Conservation (phyloP, 2,113 vertebrate genomes). For the Pomatorhinus ruficollis region DNA sequence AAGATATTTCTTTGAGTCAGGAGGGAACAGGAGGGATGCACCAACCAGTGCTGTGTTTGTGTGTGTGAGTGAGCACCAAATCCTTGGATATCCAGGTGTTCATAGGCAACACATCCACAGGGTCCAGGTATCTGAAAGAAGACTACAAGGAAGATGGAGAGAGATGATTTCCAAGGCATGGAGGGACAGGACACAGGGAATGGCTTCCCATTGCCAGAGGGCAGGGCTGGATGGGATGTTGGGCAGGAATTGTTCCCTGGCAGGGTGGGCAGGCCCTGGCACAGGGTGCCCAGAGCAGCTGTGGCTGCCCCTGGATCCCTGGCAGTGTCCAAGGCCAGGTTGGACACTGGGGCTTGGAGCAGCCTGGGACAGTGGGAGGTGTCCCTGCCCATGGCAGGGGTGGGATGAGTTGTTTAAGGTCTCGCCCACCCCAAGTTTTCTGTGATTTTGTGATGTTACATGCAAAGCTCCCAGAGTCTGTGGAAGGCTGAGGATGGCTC, state of each 20-base stretch:
- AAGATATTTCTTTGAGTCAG: background rate
- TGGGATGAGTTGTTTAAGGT: background rate
- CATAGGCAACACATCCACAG: background rate
- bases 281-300: background rate
- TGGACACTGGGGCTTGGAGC: background rate
- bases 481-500: background rate
- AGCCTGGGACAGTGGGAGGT: background rate
- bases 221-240: background rate
- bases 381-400: background rate
- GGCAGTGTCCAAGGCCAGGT: background rate
- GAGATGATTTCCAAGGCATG: fast-evolving
- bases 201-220: background rate
- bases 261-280: background rate
- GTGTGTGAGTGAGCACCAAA: background rate
- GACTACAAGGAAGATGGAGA: background rate
- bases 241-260: background rate
- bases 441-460: background rate
- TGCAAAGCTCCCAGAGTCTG: background rate
- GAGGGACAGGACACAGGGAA: background rate
- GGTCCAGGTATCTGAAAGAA: background rate
- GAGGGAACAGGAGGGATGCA: background rate
- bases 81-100: background rate
- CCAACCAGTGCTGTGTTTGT: background rate
- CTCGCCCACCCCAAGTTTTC: background rate
- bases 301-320: background rate